A percentile compares a stretch with the other conserved stretches of the same genome.
Evolutionary conservation across 2,113 vertebrate genomes (phyloP).

Genomic region (Erinaceus europaeus): DNA sequence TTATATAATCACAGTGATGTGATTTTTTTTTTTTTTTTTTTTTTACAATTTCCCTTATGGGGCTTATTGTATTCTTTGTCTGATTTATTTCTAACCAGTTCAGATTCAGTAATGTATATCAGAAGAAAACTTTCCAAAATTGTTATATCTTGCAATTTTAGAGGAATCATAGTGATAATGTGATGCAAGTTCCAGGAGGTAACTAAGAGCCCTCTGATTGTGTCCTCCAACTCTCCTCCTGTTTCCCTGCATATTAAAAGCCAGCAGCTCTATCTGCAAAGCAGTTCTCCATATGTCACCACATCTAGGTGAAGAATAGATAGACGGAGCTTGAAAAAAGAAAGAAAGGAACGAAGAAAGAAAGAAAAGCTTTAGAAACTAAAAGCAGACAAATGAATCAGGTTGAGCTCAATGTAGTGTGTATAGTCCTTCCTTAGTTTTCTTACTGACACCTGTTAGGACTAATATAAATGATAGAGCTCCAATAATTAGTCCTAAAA

Average conservation of each 20-base stretch:
- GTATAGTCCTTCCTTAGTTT: slow-evolving; percentile 35
- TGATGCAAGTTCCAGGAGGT: not conserved
- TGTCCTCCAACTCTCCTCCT: slow-evolving; percentile 8
- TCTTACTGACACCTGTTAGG: slow-evolving; percentile 5
- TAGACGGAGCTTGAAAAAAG: slow-evolving; percentile 34
- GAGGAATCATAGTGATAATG: not conserved
- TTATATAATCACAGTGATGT: not conserved
- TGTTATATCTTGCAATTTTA: too few species aligned
- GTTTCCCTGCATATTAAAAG: not conserved
- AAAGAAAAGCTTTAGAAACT: too few species aligned
- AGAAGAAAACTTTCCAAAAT: not conserved
- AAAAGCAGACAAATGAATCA: not conserved
- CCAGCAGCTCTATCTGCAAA: not conserved
- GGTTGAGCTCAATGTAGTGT: not conserved
- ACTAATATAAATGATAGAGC: slow-evolving; percentile 26
- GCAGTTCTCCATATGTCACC: slow-evolving; percentile 12
- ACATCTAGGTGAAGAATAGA: slow-evolving; percentile 26
- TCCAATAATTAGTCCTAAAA: slow-evolving; percentile 31
- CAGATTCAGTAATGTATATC: not conserved
- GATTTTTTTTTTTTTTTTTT: not conserved
- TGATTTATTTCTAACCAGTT: not conserved
- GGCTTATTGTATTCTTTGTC: not conserved
- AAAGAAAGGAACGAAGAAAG: slow-evolving; percentile 10
- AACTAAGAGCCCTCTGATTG: not conserved
- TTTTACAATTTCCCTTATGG: too few species aligned